Base-by-base conservation (phyloP, 2,888 invertebrate species). In the Oligia strigilis region DNA sequence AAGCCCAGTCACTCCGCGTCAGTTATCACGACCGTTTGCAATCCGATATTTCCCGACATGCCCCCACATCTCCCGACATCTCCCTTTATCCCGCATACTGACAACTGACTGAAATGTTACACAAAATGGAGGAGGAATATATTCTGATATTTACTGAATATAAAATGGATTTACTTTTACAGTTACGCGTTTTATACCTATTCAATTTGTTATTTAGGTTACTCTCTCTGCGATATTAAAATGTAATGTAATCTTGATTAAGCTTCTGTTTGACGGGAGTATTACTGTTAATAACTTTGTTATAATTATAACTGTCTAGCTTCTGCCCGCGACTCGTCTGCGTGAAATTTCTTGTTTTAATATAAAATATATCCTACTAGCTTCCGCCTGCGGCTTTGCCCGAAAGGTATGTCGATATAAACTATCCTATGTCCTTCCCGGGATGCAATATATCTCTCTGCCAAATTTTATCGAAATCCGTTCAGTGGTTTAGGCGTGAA, bases 51-150 rank as follows among this genome's bases (percentile, higher is more conserved):
- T 55, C 13, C 71, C 55, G 13, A 0, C 29, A 23, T 70, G 29
- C 60, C 14, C 71, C 55, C 5, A 0, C 40, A 52, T 70, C 29
- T 60, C 11, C 70, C 67, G 14, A 0, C 29, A 58, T 70, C 49
- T 19, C 60, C 52, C 55, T 67, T 69, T 40, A 62, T 67, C 3
- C 29, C 5, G 13, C 19, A 17, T 17, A 29, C 46, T 75, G 66
- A 81, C 75, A 80, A 49, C 65, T 77, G 77, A 60, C 58, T 83
- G 77, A 82, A 81, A 29, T 77, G 77, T 43, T 49, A 23, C 83
- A 58, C 43, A 52, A 49, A 65, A 77, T n/a, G 36, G 8, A 43
- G 29, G 23, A 19, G 64, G 14, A 82, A 82, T 65, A 23, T 40
- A 46, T 62, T 55, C 14, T 52, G 40, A 81, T 65, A 43, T 60